Evolutionary conservation across 2,797 vertebrate genomes (phyloP), one percentile per base, ranked within the genome.

Genomic region (Anas flavirostris): DNA sequence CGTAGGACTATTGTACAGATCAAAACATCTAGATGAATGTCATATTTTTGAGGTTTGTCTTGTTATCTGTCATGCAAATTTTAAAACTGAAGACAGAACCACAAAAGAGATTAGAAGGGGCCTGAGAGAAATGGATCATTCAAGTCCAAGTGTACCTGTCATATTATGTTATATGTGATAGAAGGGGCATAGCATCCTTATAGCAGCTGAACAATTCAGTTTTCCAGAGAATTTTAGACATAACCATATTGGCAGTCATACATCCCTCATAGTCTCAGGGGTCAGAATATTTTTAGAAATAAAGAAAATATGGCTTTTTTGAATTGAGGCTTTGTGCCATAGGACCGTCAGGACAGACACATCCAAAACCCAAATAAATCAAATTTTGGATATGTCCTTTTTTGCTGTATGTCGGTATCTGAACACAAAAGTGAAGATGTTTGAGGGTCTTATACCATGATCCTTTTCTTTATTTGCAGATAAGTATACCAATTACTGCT

Each of bases 81-180:
- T 80, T 39, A 37, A 86, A 67, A 18, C 18, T 53, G 3, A 5
- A 72, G 9, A 9, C 37, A 59, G 15, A 37, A 62, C 7, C 12
- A 59, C 58, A 52, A 14, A 75, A 75, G 17, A 35, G 7, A 59
- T 55, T 67, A 67, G 16, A 59, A 88, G 14, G 11, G 4, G 4
- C 6, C 4, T 50, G n/a, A 37, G 12, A 69, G 43, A 76, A 74
- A 0, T 0, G 10, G 59, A 41, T n/a, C 18, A 10, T 13, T 79
- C 52, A 48, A 8, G 13, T 6, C 60, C 28, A 66, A 73, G 6
- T 25, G 2, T 69, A 53, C 2, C 5, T 44, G 33, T 7, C 33
- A 66, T 10, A 8, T 59, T 74, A 33, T 31, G 26, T 10, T 13
- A 26, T 1, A 74, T 9, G 4, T 48, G 29, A 58, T 19, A 15